phyloP scores from a whole-genome alignment of 2,888 invertebrate genomes.

The Coecobrya sp. region DNA sequence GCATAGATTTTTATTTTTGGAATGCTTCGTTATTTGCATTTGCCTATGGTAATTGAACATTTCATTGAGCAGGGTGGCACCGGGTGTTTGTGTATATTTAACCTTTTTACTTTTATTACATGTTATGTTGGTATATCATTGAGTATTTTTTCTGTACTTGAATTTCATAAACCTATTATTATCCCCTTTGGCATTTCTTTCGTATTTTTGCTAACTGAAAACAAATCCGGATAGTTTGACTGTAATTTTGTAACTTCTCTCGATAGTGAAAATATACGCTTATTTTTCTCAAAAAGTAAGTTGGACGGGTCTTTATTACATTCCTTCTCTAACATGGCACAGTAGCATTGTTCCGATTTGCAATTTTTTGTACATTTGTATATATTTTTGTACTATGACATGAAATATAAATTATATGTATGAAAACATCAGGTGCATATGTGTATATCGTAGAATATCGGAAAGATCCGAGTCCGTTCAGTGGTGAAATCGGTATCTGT shows the following conservation, averaged over 20 bases:
- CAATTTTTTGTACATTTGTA: not conserved
- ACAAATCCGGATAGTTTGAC: not conserved
- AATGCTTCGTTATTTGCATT: not conserved
- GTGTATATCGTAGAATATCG: slow-evolving; percentile 24
- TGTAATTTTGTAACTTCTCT: not conserved
- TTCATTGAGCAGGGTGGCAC: not conserved
- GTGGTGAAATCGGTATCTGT: slow-evolving; percentile 28
- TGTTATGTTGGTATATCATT: not conserved
- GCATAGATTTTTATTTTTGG: not conserved
- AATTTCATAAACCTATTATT: slow-evolving; percentile 34
- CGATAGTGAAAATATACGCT: not conserved
- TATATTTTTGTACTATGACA: not conserved
- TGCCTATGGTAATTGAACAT: too few relatives aligned
- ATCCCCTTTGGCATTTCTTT: not conserved
- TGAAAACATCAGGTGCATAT: not conserved
- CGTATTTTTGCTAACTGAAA: not conserved
- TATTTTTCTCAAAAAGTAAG: not conserved
- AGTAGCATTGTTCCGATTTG: not conserved
- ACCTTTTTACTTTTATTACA: not conserved
- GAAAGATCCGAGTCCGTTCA: slow-evolving; percentile 37
- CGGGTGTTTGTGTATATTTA: not conserved
- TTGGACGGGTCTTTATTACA: not conserved
- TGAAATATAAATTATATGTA: not conserved
- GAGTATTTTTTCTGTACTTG: not conserved
- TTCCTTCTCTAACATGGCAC: too few relatives aligned